phyloP scores from a whole-genome alignment of 2,113 vertebrate species.

The Datnioides undecimradiatus region DNA sequence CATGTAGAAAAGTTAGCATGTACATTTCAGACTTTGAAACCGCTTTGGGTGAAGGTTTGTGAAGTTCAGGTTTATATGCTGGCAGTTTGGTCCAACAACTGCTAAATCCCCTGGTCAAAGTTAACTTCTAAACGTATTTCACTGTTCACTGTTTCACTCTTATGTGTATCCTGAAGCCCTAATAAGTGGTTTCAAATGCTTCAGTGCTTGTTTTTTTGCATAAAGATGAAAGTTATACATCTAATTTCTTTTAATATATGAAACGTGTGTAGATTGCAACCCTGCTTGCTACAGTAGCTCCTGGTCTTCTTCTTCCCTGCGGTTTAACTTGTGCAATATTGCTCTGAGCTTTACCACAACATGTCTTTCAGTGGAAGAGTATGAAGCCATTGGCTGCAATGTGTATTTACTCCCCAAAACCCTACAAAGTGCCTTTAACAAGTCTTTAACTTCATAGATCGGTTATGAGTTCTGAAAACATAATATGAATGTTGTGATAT shows the following conservation, averaged over 20 bases:
- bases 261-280: neutral
- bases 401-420: neutral
- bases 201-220: too few species aligned
- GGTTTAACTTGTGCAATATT: neutral
- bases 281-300: neutral
- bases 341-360: neutral
- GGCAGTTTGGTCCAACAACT: neutral
- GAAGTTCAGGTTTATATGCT: too few species aligned
- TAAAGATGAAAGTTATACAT: neutral
- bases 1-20: neutral
- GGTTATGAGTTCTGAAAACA: neutral
- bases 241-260: neutral
- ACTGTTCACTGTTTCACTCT: too few species aligned
- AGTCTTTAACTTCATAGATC: neutral
- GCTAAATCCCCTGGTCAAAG: too few species aligned
- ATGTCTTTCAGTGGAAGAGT: neutral
- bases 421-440: neutral
- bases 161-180: too few species aligned
- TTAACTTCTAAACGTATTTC: too few species aligned
- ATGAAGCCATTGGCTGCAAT: neutral
- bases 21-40: neutral
- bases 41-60: neutral
- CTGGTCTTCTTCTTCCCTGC: neutral
- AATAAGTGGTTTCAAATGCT: too few species aligned
- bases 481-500: neutral